phyloP scores from a whole-genome alignment of 1,140 invertebrate species.

The Harlomillsia oculata region DNA sequence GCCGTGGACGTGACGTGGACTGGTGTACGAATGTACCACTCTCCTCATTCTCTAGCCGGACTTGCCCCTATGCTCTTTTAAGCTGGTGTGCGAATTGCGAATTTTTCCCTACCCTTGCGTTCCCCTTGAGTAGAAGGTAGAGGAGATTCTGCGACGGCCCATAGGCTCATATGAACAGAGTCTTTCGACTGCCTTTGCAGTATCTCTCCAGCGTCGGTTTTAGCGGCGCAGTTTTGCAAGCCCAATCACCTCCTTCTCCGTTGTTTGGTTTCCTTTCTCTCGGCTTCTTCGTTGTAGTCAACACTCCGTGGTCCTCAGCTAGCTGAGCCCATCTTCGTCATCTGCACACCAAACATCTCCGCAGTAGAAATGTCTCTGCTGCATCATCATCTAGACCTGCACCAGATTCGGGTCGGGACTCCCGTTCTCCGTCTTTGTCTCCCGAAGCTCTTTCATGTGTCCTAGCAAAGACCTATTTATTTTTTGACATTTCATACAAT shows the following conservation, averaged over 20 bases:
- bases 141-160: not conserved
- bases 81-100: slow-evolving; percentile 12
- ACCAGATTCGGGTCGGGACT: no score
- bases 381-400: no score
- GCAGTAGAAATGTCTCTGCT: not conserved
- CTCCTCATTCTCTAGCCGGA: no score
- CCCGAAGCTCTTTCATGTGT: no score
- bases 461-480: no score
- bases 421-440: not conserved
- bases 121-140: slow-evolving; percentile 11
- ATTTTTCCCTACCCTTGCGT: slow-evolving; percentile 18
- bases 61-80: no score
- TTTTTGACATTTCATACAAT: no score
- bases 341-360: not conserved
- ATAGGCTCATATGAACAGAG: not conserved
- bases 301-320: not conserved
- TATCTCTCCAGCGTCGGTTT: not conserved
- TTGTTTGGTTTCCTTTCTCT: slow-evolving; percentile 4
- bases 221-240: slow-evolving; percentile 22
- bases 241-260: no score
- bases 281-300: not conserved
- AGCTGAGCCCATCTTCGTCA: not conserved
- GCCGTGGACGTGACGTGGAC: no score
- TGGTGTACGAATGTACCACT: no score
- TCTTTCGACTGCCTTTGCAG: not conserved